Base-by-base conservation (phyloP, 1,140 invertebrate species). In the Parasteatoda tepidariorum region DNA sequence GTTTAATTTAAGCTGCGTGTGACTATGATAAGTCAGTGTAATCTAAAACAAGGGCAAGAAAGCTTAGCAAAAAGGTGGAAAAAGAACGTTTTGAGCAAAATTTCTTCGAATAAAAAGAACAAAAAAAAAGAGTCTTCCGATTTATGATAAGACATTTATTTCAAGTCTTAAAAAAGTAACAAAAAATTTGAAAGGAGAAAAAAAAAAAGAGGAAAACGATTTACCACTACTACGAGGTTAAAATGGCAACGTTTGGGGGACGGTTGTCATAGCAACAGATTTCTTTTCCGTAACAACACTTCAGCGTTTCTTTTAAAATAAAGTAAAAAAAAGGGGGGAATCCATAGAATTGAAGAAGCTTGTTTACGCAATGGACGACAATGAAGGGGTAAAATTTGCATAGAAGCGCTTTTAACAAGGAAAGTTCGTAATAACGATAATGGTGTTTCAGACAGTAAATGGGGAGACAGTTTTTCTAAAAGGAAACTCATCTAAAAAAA, bases 261-360 rank as follows among this genome's bases (percentile, higher is more conserved):
- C 30, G 15, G 57, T 74, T 38, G 71, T 61, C 71, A 74, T 74
- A 48, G 41, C 71, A 74, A 74, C 71, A 61, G 71, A 74, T 74
- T 74, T 74, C 71, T 61, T 74, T n/a, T 61, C 55, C 71, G 71
- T 33, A 61, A 61, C 57, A 74, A 74, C 48, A 38, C 68, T 71
- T 71, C 57, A 22, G n/a, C 26, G n/a, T 59, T 59, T 59, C 48
- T 31, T 28, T 30, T 22, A 55, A 71, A 71, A 38, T n/a, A n/a
- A n/a, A n/a, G n/a, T n/a, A n/a, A n/a, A n/a, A 41, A 48, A 71
- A 31, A n/a, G 28, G 7, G 24, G 13, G 15, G 9, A 18, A 26
- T 38, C 48, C 30, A 57, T 71, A 71, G 68, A 71, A 57, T 22
- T 59, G n/a, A 71, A 55, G 34, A 41, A n/a, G 68, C 68, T 57